A percentile compares a stretch with the other conserved stretches of the same genome.
Conservation (phyloP, 1,140 invertebrate species). For the Agraylea sexmaculata region DNA sequence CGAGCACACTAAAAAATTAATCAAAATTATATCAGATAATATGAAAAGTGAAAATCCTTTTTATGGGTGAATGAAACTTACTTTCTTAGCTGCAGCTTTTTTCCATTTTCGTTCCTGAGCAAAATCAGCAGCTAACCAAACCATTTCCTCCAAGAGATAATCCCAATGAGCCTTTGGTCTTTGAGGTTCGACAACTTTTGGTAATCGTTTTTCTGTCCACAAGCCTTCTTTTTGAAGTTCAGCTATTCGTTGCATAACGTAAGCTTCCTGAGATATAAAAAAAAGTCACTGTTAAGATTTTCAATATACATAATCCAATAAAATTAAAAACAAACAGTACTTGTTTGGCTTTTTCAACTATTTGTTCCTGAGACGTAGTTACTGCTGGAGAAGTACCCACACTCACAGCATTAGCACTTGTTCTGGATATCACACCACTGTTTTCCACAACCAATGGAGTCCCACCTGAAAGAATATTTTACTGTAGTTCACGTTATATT, state of each 20-base stretch:
- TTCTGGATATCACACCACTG: constrained; percentile 13
- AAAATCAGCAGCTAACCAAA: constrained; percentile 96
- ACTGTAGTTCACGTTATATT: no score
- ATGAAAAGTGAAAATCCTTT: not conserved
- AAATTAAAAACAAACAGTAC: constrained; percentile 15
- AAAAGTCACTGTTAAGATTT: constrained; percentile 11
- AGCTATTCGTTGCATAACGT: constrained; percentile 81
- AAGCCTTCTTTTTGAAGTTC: constrained; percentile 82
- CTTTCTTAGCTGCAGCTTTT: constrained; percentile 86
- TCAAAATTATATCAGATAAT: not conserved
- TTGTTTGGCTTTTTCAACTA: constrained; percentile 80
- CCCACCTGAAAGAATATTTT: constrained; percentile 45
- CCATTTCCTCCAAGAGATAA: constrained; percentile 96
- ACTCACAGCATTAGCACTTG: constrained; percentile 20
- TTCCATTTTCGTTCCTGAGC: constrained; percentile 97
- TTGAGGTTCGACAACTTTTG: constrained; percentile 83
- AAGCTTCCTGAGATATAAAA: constrained; percentile 54
- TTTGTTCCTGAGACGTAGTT: constrained; percentile 52
- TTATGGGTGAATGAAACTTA: constrained; percentile 23
- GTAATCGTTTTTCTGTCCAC: constrained; percentile 85
- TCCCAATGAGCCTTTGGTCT: constrained; percentile 96
- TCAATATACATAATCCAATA: constrained; percentile 3
- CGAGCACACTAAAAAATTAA: constrained; percentile 48
- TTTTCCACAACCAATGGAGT: constrained; percentile 35
- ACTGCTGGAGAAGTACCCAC: constrained; percentile 17